Conservation (phyloP, 2,888 invertebrate genomes). For the Mythimna vitellina region DNA sequence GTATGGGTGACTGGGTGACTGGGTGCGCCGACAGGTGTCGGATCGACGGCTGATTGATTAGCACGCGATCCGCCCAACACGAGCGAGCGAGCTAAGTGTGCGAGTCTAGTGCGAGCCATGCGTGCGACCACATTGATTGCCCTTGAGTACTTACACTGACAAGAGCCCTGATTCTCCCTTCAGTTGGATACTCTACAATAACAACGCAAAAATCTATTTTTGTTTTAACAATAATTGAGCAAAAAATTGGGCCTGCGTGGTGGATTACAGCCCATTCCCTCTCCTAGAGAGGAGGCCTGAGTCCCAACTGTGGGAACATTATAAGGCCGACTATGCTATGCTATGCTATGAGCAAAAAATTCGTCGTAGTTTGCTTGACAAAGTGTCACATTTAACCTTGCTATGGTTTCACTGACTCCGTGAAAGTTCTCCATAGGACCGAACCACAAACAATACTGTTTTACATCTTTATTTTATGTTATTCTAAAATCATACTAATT, state of each 20-base stretch:
- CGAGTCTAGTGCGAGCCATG: conserved; percentile 1
- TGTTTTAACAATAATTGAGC: background rate
- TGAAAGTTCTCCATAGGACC: background rate
- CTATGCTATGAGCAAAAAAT: no score
- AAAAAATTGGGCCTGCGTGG: no score
- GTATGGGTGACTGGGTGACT: background rate
- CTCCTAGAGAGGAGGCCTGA: no score
- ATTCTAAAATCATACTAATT: background rate
- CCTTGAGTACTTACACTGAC: conserved; percentile 17
- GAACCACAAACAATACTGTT: background rate
- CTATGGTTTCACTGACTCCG: background rate
- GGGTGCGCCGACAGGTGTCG: conserved; percentile 21
- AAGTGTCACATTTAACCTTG: background rate
- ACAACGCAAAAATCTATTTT: background rate
- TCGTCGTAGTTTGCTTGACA: no score
- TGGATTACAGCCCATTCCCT: no score
- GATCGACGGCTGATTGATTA: conserved; percentile 59
- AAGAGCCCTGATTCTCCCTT: conserved; percentile 8
- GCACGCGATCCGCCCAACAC: conserved; percentile 54
- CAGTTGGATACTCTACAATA: background rate
- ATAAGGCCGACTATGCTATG: no score
- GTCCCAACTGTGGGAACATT: no score
- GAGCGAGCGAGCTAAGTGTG: background rate
- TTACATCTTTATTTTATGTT: background rate
- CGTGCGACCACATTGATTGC: background rate